Percentiles rank a stretch among this genome's conserved stretches.
Conservation (phyloP, 2,113 vertebrate species). For the Corydoras sp. region DNA sequence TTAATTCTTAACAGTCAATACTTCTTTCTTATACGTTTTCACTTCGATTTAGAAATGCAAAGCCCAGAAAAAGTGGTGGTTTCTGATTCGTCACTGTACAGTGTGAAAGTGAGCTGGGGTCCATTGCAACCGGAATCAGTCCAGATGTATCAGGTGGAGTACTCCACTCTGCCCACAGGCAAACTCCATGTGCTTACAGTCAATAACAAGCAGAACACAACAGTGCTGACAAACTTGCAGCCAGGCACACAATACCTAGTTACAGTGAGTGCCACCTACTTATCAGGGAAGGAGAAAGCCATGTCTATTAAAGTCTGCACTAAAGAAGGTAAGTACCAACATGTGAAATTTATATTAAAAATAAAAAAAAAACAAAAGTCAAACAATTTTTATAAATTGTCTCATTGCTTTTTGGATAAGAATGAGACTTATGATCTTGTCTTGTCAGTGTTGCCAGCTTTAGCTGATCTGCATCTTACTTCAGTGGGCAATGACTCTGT, state of each 20-base stretch:
- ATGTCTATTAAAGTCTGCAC: conserved; percentile 89
- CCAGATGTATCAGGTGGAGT: conserved; percentile 71
- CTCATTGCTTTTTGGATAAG: too few relatives aligned
- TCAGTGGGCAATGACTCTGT: conserved; percentile 66
- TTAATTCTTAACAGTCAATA: too few relatives aligned
- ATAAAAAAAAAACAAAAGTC: too few relatives aligned
- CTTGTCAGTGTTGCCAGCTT: conserved; percentile 56
- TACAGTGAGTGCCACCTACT: conserved; percentile 75
- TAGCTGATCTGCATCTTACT: conserved; percentile 66
- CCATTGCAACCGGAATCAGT: conserved; percentile 65
- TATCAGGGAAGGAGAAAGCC: conserved; percentile 76
- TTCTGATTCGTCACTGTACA: conserved; percentile 69
- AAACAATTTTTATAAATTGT: background rate
- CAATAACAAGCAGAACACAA: conserved; percentile 67
- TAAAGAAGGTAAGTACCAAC: conserved; percentile 64
- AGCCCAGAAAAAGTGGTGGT: conserved; percentile 73
- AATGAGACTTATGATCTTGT: too few relatives aligned
- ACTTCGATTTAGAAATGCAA: conserved; percentile 34
- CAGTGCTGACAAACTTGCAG: conserved; percentile 73
- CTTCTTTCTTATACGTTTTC: too few relatives aligned
- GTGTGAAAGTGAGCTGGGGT: conserved; percentile 83
- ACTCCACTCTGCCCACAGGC: conserved; percentile 73
- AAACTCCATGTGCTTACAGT: conserved; percentile 60
- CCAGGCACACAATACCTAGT: conserved; percentile 85
- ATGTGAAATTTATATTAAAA: too few relatives aligned